Percentiles rank a stretch among this genome's conserved stretches.
phyloP scores from a whole-genome alignment of 2,797 vertebrate species.

The Simalia tracyae region DNA sequence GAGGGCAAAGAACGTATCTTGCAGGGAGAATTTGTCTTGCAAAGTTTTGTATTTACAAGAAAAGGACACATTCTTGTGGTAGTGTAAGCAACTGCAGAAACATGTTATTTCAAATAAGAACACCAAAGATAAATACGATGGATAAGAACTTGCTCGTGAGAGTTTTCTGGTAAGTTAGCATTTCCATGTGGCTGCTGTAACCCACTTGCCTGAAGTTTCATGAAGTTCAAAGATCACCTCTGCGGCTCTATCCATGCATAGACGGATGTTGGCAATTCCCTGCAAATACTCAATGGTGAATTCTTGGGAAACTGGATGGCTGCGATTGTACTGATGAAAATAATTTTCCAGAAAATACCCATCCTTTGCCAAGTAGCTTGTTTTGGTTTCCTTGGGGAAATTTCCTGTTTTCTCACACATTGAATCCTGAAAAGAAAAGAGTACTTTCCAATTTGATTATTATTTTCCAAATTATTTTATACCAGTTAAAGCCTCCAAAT shows the following conservation, averaged over 20 bases:
- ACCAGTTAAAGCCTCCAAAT: neutral
- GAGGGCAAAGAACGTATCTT: neutral
- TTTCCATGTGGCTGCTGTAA: neutral
- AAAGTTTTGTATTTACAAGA: neutral
- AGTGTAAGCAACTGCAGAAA: neutral
- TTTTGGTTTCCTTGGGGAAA: slow-evolving; percentile 56
- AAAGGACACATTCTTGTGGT: neutral
- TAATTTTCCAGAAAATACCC: slow-evolving; percentile 73
- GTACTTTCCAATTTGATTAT: neutral
- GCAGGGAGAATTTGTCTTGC: neutral
- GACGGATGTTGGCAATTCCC: slow-evolving; percentile 81
- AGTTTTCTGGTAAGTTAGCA: neutral
- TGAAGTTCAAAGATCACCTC: slow-evolving; percentile 70
- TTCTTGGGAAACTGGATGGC: slow-evolving; percentile 4
- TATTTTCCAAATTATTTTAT: neutral
- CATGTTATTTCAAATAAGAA: neutral
- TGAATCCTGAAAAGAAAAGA: slow-evolving; percentile 79
- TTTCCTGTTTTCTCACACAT: slow-evolving; percentile 83
- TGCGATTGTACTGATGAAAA: slow-evolving; percentile 18
- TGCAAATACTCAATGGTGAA: slow-evolving; percentile 83
- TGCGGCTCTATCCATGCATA: slow-evolving; percentile 81
- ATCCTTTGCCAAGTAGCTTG: slow-evolving; percentile 68
- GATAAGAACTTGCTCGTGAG: neutral
- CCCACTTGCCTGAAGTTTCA: slow-evolving; percentile 58
- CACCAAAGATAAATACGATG: neutral